Base-by-base conservation (phyloP, 2,888 invertebrate species). In the Trichogramma dendrolimi region DNA sequence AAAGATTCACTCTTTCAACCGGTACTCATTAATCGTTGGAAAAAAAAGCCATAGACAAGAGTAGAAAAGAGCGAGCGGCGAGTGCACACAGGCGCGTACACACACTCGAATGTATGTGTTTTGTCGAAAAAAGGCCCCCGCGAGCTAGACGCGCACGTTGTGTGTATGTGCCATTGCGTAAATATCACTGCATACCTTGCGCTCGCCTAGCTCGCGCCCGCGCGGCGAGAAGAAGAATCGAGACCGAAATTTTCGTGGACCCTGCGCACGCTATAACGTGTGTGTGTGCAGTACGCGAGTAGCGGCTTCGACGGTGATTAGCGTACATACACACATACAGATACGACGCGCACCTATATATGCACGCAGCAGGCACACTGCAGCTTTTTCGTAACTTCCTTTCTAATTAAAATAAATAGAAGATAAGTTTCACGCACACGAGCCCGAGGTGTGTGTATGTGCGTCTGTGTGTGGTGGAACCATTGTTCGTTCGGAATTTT, bases 341-440 rank as follows among this genome's bases (percentile, higher is more conserved):
- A 27, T 27, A 27, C 27, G 27, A 27, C 27, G 27, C 27, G 27
- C 27, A 27, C 27, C 27, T 27, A 27, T 27, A 27, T 27, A 27
- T 27, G 27, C 27, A 27, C 1, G 27, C 27, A 27, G 27, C 27
- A 27, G 27, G 27, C 27, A 27, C 51, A 41, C 58, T 39, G 64
- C 52, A 58, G 53, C 61, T 69, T 72, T 72, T 75, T 76, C 75
- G 76, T 75, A 76, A 76, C 72, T 73, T 76, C 76, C 76, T 75
- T 65, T 60, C 68, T 72, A 75, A 75, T 76, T 75, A 75, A 74
- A 74, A 73, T 72, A 69, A 73, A 70, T 69, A 68, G 69, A 67
- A 75, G 75, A 75, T 75, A 74, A 72, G 71, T 67, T 68, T 69
- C 69, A 68, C 64, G 70, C 68, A 63, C 58, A 64, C 58, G 58